These are phyloP conservation scores for Sebastes cheni DNA, from an alignment of 2,797 vertebrate species.

Conservation along the genomic window DNA sequence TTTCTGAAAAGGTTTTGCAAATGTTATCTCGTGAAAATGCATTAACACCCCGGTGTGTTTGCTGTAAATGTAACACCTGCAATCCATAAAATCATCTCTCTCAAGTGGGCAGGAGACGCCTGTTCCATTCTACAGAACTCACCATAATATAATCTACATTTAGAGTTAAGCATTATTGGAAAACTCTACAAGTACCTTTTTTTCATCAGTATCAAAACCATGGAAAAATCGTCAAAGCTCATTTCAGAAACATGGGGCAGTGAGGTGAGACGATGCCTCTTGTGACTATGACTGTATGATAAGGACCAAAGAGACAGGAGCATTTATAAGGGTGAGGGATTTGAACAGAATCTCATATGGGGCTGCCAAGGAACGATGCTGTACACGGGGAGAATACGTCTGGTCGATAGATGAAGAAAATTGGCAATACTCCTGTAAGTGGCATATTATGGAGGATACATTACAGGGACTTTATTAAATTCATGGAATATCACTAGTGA, in stretches of 20 bases:
- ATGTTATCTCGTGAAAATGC: not conserved
- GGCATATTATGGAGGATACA: slow-evolving; percentile 9
- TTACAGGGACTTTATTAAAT: slow-evolving; percentile 46
- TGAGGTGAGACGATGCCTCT: slow-evolving; percentile 53
- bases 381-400: slow-evolving; percentile 20
- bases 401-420: slow-evolving; percentile 28
- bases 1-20: not conserved
- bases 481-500: slow-evolving; percentile 30
- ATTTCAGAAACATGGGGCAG: slow-evolving; percentile 71
- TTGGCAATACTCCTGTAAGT: slow-evolving; percentile 26
- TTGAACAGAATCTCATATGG: slow-evolving; percentile 30
- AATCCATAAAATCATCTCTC: not conserved
- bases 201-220: slow-evolving; percentile 23
- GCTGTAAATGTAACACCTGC: not conserved
- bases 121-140: slow-evolving; percentile 5
- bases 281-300: slow-evolving; percentile 52
- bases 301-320: slow-evolving; percentile 41
- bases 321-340: slow-evolving; percentile 44
- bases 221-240: slow-evolving; percentile 34
- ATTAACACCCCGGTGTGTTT: not conserved
- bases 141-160: slow-evolving; percentile 17
- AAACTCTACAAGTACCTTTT: slow-evolving; percentile 10
- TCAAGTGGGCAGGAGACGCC: not conserved
- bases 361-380: slow-evolving; percentile 5
- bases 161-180: slow-evolving; percentile 31